A percentile compares a stretch with the other conserved stretches of the same genome.
Conservation (phyloP, 2,113 vertebrate genomes). For the Propithecus coquereli region DNA sequence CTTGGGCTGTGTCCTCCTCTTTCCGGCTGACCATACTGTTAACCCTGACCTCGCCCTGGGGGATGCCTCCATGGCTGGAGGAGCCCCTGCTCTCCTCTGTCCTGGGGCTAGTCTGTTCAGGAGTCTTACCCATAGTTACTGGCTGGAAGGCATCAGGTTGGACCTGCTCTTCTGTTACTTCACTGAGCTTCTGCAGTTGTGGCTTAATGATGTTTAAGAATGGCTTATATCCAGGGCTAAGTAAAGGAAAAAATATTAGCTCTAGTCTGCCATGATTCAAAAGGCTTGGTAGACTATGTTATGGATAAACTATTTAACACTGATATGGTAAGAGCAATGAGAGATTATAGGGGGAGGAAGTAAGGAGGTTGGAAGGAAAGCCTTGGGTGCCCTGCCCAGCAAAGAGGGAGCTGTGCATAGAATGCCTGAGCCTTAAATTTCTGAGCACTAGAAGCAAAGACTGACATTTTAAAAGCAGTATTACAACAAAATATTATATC, state of each 20-base stretch:
- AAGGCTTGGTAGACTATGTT: background rate
- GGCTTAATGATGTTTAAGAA: constrained; percentile 95
- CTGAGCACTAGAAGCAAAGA: background rate
- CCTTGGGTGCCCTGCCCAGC: background rate
- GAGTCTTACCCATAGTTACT: constrained; percentile 83
- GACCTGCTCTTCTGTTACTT: constrained; percentile 87
- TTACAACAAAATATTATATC: background rate
- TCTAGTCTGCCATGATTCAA: background rate
- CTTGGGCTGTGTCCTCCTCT: constrained; percentile 82
- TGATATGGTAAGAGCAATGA: background rate
- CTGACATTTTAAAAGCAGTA: background rate
- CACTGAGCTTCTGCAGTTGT: constrained; percentile 92
- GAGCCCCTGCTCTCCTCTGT: constrained; percentile 87
- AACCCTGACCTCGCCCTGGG: constrained; percentile 83
- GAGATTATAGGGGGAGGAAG: background rate
- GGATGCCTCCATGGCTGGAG: constrained; percentile 78
- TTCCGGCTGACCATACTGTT: constrained; percentile 70
- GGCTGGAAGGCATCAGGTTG: constrained; percentile 94
- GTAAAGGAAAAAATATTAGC: constrained; percentile 3
- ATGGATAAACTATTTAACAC: background rate
- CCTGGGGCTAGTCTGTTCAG: constrained; percentile 82
- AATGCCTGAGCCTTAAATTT: background rate
- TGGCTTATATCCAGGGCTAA: constrained; percentile 97
- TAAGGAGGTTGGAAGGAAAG: background rate
- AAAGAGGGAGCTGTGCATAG: background rate